A percentile compares a stretch with the other conserved stretches of the same genome.
phyloP scores from a whole-genome alignment of 2,113 vertebrate genomes.

The Neopipo cinnamomea region DNA sequence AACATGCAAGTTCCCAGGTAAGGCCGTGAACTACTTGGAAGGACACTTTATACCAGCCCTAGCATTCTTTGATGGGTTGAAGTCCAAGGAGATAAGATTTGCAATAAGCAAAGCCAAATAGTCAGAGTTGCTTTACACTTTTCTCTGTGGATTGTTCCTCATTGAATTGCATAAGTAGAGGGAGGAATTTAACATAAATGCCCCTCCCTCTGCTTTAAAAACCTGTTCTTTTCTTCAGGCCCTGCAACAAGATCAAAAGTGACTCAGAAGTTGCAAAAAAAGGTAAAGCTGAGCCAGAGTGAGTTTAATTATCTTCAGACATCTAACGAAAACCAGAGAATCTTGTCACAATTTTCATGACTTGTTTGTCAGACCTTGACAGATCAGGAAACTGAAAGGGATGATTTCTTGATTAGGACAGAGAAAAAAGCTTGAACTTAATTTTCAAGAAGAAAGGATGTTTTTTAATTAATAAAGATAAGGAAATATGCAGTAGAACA shows the following conservation, averaged over 20 bases:
- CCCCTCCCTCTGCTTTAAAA: neutral
- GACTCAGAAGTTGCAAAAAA: neutral
- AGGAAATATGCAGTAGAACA: neutral
- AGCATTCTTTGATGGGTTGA: neutral
- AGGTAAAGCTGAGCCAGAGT: neutral
- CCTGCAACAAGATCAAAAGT: neutral
- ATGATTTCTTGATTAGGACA: neutral
- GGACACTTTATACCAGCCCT: neutral
- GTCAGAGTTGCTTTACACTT: neutral
- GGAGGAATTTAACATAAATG: neutral
- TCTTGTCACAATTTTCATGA: neutral
- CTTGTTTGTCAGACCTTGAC: neutral
- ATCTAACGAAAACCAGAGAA: neutral
- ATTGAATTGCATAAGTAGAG: neutral
- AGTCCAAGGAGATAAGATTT: neutral
- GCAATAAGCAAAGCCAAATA: neutral
- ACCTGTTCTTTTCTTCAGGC: neutral
- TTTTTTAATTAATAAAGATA: neutral
- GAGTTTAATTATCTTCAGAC: neutral
- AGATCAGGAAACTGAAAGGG: neutral
- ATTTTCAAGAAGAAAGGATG: neutral
- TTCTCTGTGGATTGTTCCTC: neutral
- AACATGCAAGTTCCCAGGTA: neutral
- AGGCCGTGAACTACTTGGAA: neutral
- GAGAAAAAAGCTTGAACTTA: neutral